These are phyloP conservation scores for Allacma fusca DNA, from an alignment of 2,888 invertebrate species.

Conservation along the genomic window DNA sequence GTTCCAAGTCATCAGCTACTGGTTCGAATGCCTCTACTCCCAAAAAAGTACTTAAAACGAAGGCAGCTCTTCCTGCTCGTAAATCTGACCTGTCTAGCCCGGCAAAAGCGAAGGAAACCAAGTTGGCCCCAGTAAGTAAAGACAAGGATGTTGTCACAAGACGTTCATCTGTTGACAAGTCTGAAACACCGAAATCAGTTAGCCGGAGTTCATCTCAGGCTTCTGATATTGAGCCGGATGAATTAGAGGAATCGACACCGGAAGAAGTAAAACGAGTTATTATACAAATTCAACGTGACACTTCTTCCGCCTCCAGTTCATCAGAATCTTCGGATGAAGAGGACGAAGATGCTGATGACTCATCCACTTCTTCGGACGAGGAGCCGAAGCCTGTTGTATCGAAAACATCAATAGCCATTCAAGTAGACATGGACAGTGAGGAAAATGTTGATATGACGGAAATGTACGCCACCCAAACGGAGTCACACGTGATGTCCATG, in stretches of 20 bases:
- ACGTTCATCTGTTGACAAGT: constrained; percentile 5
- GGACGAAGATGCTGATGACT: constrained; percentile 28
- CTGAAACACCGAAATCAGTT: not conserved
- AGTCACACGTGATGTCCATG: not conserved
- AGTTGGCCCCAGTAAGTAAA: not conserved
- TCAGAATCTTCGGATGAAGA: constrained; percentile 34
- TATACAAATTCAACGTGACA: constrained; percentile 39
- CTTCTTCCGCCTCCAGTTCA: constrained; percentile 35
- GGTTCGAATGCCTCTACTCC: not conserved
- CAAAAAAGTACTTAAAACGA: not conserved
- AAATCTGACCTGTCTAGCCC: constrained; percentile 15
- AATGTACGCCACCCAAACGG: constrained; percentile 20
- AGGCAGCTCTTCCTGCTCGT: not conserved
- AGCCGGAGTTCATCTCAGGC: constrained; percentile 6
- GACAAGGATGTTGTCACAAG: not conserved
- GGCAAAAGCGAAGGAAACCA: not conserved
- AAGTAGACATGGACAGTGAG: constrained; percentile 60
- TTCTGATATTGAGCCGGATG: constrained; percentile 29
- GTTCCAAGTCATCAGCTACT: constrained; percentile 13
- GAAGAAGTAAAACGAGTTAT: constrained; percentile 35
- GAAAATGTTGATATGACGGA: constrained; percentile 48
- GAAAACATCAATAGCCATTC: constrained; percentile 56
- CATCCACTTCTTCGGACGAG: constrained; percentile 36
- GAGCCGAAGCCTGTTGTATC: constrained; percentile 47
- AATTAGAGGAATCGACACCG: constrained; percentile 16